phyloP scores from a whole-genome alignment of 2,797 vertebrate genomes.

The Enteromius trimaculatus region DNA sequence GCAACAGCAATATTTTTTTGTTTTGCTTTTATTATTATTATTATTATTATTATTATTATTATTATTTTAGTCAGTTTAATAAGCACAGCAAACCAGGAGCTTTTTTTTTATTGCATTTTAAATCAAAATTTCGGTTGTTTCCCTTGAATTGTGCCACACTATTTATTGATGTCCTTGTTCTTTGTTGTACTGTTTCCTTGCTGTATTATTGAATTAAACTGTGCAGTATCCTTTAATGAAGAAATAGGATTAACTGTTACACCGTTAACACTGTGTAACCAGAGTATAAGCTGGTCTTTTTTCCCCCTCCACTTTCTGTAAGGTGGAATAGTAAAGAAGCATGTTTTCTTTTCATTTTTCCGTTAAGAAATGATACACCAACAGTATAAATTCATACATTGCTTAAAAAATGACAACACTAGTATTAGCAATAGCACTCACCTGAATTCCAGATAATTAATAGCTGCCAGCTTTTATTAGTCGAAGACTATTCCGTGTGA shows the following conservation, averaged over 20 bases:
- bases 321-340: not conserved
- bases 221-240: constrained; percentile 50
- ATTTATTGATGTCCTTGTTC: not conserved
- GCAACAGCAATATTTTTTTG: not conserved
- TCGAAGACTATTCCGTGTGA: not conserved
- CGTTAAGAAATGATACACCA: not conserved
- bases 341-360: not conserved
- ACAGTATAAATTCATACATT: not conserved
- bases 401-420: not conserved
- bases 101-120: not conserved
- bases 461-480: not conserved
- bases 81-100: not conserved
- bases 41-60: constrained; percentile 5
- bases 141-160: not conserved
- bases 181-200: constrained; percentile 30
- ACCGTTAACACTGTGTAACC: constrained; percentile 48
- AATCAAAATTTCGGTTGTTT: too few species aligned
- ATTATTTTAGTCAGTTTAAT: not conserved
- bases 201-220: constrained; percentile 25
- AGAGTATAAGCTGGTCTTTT: constrained; percentile 61
- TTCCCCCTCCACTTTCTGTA: not conserved
- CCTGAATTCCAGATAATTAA: not conserved
- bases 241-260: constrained; percentile 37
- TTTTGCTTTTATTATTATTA: constrained; percentile 2
- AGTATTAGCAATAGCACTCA: not conserved